phyloP scores from a whole-genome alignment of 2,888 invertebrate genomes.

The Cyclophora albipunctata region DNA sequence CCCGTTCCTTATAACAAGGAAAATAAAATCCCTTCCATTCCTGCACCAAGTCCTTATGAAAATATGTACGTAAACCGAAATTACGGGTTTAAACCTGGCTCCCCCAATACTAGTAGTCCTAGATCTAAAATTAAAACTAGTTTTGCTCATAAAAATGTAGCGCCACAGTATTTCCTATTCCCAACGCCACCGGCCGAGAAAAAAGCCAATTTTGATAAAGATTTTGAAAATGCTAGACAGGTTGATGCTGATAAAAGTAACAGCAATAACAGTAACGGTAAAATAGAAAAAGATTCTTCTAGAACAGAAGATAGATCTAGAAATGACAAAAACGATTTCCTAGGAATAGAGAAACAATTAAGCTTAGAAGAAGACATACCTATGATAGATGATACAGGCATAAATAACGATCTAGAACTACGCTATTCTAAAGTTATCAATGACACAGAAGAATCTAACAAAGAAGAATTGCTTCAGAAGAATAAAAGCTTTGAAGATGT shows the following conservation, averaged over 20 bases:
- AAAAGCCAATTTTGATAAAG: not conserved
- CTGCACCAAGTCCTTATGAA: constrained; percentile 76
- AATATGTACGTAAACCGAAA: constrained; percentile 72
- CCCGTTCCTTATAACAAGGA: constrained; percentile 46
- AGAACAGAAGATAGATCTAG: constrained; percentile 1
- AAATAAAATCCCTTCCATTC: constrained; percentile 19
- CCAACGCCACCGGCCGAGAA: constrained; percentile 46
- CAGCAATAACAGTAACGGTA: not conserved
- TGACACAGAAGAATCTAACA: constrained; percentile 27
- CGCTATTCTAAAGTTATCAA: constrained; percentile 47
- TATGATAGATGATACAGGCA: constrained; percentile 65
- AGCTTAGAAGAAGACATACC: constrained; percentile 72
- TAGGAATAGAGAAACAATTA: constrained; percentile 66
- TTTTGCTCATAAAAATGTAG: constrained; percentile 69
- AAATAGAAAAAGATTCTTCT: not conserved
- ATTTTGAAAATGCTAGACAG: not conserved
- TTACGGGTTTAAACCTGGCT: constrained; percentile 55
- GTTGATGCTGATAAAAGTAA: not conserved
- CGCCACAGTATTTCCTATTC: constrained; percentile 68
- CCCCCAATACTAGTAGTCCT: constrained; percentile 71
- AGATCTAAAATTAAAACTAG: constrained; percentile 78
- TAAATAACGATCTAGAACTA: constrained; percentile 64
- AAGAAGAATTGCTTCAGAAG: constrained; percentile 16
- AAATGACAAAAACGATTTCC: constrained; percentile 16
- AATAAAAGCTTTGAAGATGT: constrained; percentile 68